phyloP scores from a whole-genome alignment of 2,888 invertebrate species.

The Nomada lathburiana region DNA sequence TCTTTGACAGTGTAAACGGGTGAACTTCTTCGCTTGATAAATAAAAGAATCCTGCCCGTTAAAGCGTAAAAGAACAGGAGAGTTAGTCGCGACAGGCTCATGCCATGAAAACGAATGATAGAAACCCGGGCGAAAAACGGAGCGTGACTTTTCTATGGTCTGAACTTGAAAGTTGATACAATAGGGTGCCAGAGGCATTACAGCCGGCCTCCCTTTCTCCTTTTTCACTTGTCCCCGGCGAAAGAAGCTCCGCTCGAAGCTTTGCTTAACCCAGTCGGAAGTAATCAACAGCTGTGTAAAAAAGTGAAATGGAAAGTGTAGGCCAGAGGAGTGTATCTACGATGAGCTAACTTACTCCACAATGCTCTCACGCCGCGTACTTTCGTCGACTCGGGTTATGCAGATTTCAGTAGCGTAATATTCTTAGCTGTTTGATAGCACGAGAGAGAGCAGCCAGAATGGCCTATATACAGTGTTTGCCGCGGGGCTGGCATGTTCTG shows the following conservation, averaged over 20 bases:
- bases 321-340: slow-evolving; percentile 57
- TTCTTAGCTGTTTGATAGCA: slow-evolving; percentile 8
- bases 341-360: slow-evolving; percentile 60
- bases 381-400: slow-evolving; percentile 28
- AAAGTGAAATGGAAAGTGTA: slow-evolving; percentile 71
- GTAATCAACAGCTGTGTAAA: slow-evolving; percentile 67
- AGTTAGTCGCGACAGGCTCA: slow-evolving; percentile 24
- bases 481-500: background rate
- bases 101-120: slow-evolving; percentile 19
- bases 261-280: slow-evolving; percentile 66
- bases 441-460: background rate
- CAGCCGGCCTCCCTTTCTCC: slow-evolving; percentile 31
- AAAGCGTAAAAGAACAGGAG: background rate
- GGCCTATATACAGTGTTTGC: slow-evolving; percentile 35
- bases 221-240: slow-evolving; percentile 33
- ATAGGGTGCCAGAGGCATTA: slow-evolving; percentile 61
- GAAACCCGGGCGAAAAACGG: slow-evolving; percentile 32
- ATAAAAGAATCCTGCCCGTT: too few species aligned
- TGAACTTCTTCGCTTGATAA: too few species aligned
- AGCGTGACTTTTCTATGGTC: slow-evolving; percentile 51
- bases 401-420: slow-evolving; percentile 46
- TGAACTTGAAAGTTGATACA: slow-evolving; percentile 71
- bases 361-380: background rate
- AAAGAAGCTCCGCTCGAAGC: slow-evolving; percentile 59
- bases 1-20: too few species aligned